Evolutionary conservation across 2,113 vertebrate species (phyloP), one percentile per base, ranked within the genome.

Genomic region (Trochalopteron elliotii): DNA sequence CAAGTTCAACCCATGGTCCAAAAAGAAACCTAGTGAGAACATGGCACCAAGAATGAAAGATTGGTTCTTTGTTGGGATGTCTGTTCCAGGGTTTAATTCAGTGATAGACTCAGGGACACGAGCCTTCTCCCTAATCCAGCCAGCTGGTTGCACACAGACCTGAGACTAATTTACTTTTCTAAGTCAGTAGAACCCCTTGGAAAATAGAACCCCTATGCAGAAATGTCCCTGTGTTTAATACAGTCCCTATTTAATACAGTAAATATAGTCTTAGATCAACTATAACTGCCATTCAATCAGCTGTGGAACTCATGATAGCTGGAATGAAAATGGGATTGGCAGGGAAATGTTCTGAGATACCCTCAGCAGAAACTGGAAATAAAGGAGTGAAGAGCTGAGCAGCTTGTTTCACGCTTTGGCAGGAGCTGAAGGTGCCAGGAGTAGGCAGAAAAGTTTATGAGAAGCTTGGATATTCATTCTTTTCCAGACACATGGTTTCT

Each of bases 361-460:
- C 11, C n/a, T 65, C 56, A 57, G 40, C 45, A 84, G 70, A 86
- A 75, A 37, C 21, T 60, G 30, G 55, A 56, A 80, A 56, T 24
- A 28, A 52, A 52, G 44, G 16, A 64, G 12, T 39, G 61, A 53
- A 53, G 30, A 78, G 9, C 40, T 17, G 42, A 88, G n/a, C 70
- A 72, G 15, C 15, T 60, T 14, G n/a, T 60, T 77, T 35, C 57
- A 77, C 3, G 0, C n/a, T 88, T 69, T 40, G 52, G 37, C n/a
- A 35, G 53, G 47, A 49, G 17, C 17, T 55, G 65, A 42, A 1
- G 7, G 37, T 0, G 0, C 40, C 40, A 55, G 33, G 16, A 76
- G 17, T 2, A 71, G 30, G 22, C 13, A 83, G 55, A 60, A 69
- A 39, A 52, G 28, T 65, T 55, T 23, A 10, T 57, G 50, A 50